Evolutionary conservation across 2,797 vertebrate genomes (phyloP).

Genomic region (Coendou prehensilis): DNA sequence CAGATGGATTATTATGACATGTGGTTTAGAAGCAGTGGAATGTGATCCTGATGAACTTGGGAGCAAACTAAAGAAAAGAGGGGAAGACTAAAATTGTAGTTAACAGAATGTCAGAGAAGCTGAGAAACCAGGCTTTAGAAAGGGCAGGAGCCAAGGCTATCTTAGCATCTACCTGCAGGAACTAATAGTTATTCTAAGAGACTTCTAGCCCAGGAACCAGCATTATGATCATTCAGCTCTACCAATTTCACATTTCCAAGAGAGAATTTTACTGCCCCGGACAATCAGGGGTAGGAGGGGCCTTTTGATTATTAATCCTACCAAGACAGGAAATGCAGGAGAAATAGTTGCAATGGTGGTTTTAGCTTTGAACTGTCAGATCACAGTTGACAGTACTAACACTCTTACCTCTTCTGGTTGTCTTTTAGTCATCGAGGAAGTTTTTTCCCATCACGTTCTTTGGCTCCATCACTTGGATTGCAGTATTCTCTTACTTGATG

Average conservation of each 20-base stretch:
- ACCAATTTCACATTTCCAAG: not conserved
- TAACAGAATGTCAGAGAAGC: not conserved
- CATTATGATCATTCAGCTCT: not conserved
- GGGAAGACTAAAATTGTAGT: not conserved
- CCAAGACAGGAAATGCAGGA: not conserved
- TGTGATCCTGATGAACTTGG: not conserved
- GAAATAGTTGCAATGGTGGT: not conserved
- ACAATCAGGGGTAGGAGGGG: not conserved
- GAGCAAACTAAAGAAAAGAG: not conserved
- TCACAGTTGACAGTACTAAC: not conserved
- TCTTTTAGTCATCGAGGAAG: slow-evolving; percentile 91
- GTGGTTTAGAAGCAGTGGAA: not conserved
- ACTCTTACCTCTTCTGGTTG: slow-evolving; percentile 71
- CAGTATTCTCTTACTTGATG: slow-evolving; percentile 98
- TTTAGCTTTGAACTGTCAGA: not conserved
- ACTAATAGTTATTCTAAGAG: not conserved
- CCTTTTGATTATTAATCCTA: not conserved
- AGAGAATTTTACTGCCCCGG: not conserved
- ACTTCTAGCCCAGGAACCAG: not conserved
- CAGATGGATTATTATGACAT: not conserved
- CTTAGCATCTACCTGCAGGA: not conserved
- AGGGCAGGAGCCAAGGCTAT: not conserved
- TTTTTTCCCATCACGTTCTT: slow-evolving; percentile 96
- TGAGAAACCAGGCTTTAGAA: not conserved
- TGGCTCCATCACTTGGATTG: slow-evolving; percentile 97